These are phyloP conservation scores for Meloidogyne hapla DNA, from an alignment of 1,140 invertebrate species.

Conservation along the genomic window DNA sequence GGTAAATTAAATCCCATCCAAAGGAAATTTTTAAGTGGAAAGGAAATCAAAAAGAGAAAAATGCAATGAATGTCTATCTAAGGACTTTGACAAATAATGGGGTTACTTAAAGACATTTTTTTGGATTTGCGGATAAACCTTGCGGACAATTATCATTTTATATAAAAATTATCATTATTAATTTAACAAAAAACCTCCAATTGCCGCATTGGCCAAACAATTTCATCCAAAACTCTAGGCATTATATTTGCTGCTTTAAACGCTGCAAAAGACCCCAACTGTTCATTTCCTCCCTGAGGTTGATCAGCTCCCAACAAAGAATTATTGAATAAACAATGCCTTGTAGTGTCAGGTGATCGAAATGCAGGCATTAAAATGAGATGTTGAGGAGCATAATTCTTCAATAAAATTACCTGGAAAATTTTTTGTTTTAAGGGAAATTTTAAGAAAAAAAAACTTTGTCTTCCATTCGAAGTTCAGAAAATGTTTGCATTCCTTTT, in stretches of 20 bases:
- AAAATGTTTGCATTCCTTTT: conserved; percentile 50
- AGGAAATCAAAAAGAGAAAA: too few relatives aligned
- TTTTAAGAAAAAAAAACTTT: conserved; percentile 47
- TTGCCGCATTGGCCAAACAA: conserved; percentile 64
- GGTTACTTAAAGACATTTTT: too few relatives aligned
- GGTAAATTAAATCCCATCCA: too few relatives aligned
- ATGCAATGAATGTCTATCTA: too few relatives aligned
- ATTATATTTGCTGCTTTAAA: conserved; percentile 51
- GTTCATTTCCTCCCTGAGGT: conserved; percentile 30
- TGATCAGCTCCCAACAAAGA: conserved; percentile 55
- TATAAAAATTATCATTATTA: too few relatives aligned
- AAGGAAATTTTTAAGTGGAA: background rate
- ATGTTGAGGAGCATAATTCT: conserved; percentile 63
- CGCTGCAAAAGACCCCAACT: conserved; percentile 28
- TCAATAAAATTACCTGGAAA: conserved; percentile 43
- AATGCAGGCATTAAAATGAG: conserved; percentile 64
- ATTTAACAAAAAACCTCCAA: conserved; percentile 1
- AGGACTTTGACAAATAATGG: too few relatives aligned
- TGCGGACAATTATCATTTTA: too few relatives aligned
- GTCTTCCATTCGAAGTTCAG: conserved; percentile 53
- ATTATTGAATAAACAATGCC: conserved; percentile 63
- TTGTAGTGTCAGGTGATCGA: conserved; percentile 61
- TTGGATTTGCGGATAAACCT: too few relatives aligned
- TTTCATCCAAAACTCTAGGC: conserved; percentile 60
- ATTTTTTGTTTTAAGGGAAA: background rate